Conservation (phyloP, 2,888 invertebrate genomes). For the Aphrophora alni region DNA sequence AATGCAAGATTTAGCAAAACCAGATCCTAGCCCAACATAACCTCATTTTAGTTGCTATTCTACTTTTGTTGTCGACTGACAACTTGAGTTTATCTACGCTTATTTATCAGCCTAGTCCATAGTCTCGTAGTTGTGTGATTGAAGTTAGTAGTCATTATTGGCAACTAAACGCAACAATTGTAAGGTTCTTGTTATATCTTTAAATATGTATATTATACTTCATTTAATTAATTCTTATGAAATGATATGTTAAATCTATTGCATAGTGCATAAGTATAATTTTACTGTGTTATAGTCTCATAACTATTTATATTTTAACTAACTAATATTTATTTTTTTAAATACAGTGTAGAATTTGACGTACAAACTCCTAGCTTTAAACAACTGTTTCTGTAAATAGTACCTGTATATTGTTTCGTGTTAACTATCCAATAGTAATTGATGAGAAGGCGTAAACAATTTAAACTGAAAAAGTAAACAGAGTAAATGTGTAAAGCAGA, state of each 20-base stretch:
- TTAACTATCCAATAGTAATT: no score
- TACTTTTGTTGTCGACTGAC: neutral
- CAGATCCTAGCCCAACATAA: slow-evolving; percentile 34
- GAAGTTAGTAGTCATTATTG: neutral
- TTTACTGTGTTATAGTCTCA: neutral
- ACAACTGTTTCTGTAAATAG: no score
- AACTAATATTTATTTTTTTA: neutral
- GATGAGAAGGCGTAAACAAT: no score
- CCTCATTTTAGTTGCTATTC: slow-evolving; percentile 13
- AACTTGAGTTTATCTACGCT: slow-evolving; percentile 14
- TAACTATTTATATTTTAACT: neutral
- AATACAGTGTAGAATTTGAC: no score
- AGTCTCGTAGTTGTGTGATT: neutral
- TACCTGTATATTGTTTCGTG: no score
- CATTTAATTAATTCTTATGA: neutral
- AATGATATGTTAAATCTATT: neutral
- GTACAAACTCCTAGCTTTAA: no score
- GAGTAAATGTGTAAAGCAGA: no score
- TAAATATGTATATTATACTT: neutral
- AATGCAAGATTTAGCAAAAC: slow-evolving; percentile 36
- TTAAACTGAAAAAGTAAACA: no score
- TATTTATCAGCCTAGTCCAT: slow-evolving; percentile 30
- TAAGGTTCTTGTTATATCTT: neutral
- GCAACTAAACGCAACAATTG: neutral
- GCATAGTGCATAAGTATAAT: neutral